Conservation (phyloP, 2,113 vertebrate genomes). For the Leiothrix lutea region DNA sequence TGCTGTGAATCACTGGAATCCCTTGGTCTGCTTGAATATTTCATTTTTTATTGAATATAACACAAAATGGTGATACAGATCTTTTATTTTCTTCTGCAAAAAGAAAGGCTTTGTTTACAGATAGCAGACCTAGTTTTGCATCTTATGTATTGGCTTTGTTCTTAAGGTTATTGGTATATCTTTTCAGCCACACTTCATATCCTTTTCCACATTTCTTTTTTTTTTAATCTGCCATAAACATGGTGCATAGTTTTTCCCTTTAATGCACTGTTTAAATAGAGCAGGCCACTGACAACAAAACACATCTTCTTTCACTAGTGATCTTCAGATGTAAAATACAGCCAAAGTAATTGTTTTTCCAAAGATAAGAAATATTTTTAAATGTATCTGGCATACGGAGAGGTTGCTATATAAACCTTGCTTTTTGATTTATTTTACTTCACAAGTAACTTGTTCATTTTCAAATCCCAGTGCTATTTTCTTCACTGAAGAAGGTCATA, state of each 20-base stretch:
- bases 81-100: not conserved
- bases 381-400: not conserved
- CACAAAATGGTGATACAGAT: not conserved
- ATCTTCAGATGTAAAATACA: slow-evolving; percentile 53
- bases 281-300: slow-evolving; percentile 31
- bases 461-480: slow-evolving; percentile 27
- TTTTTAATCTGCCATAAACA: not conserved
- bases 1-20: not conserved
- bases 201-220: not conserved
- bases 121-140: not conserved
- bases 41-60: not conserved
- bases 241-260: not conserved
- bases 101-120: not conserved
- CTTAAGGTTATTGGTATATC: slow-evolving; percentile 27
- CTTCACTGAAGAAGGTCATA: slow-evolving; percentile 1
- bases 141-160: slow-evolving; percentile 11
- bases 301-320: slow-evolving; percentile 22
- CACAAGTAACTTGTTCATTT: slow-evolving; percentile 17
- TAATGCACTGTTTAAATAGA: slow-evolving; percentile 30
- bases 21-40: not conserved
- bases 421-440: slow-evolving; percentile 23
- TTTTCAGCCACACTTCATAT: slow-evolving; percentile 48
- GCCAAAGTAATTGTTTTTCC: slow-evolving; percentile 47
- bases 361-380: slow-evolving; percentile 46
- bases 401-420: not conserved